Evolutionary conservation across 92 coral and sea anemone genomes (phyloP).

Genomic region (Chrysogorgia sp.): DNA sequence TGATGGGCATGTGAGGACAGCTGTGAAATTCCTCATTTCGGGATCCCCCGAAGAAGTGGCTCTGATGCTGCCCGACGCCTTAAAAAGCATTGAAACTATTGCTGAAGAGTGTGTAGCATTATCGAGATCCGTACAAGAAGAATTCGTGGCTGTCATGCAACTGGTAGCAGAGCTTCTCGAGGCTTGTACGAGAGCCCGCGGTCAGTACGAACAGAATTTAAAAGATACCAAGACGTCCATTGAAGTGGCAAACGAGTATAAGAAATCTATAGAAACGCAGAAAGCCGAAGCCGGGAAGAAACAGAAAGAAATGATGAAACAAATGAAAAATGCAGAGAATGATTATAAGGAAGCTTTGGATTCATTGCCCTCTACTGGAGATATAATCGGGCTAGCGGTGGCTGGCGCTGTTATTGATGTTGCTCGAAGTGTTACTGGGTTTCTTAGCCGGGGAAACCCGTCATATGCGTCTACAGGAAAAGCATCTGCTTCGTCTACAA

Average conservation of each 20-base stretch:
- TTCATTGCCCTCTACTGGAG: background rate
- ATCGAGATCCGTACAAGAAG: constrained; percentile 45
- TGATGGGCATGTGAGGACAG: constrained; percentile 61
- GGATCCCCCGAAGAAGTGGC: constrained; percentile 57
- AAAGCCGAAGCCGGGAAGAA: constrained; percentile 25
- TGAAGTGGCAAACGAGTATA: constrained; percentile 37
- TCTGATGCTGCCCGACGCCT: constrained; percentile 54
- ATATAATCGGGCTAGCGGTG: constrained; percentile 30
- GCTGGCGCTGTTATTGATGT: constrained; percentile 23
- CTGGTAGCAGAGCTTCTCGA: constrained; percentile 65
- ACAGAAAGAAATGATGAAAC: constrained; percentile 39
- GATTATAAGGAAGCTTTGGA: constrained; percentile 53
- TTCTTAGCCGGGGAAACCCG: background rate
- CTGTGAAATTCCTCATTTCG: constrained; percentile 47
- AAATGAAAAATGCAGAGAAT: constrained; percentile 44
- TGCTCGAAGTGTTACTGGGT: background rate
- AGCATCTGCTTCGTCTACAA: background rate
- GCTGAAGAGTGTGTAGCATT: constrained; percentile 55
- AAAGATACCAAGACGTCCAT: constrained; percentile 27
- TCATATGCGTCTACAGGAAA: background rate
- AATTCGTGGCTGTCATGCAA: constrained; percentile 60
- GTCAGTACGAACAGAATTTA: constrained; percentile 46
- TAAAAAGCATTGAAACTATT: constrained; percentile 49
- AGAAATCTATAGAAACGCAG: constrained; percentile 26
- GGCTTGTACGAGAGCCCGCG: constrained; percentile 63